Conservation (phyloP, 2,113 vertebrate species). For the Sminthopsis crassicaudata region DNA sequence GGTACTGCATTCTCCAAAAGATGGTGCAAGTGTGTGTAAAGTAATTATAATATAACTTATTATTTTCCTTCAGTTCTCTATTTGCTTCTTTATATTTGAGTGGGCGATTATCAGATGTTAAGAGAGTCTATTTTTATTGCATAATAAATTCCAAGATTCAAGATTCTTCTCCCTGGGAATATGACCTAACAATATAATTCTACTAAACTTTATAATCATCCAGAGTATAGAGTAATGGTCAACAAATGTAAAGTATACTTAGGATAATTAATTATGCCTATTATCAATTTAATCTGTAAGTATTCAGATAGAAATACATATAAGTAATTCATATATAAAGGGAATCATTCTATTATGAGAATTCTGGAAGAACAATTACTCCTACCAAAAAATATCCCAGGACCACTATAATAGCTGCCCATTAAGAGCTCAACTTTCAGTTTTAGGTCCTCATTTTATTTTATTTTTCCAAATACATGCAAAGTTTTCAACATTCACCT, state of each 20-base stretch:
- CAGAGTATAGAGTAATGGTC: not conserved
- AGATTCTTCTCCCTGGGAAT: not conserved
- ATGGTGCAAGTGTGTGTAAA: not conserved
- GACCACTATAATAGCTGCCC: not conserved
- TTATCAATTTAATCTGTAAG: not conserved
- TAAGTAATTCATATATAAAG: not conserved
- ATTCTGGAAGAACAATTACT: not conserved
- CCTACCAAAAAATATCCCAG: not conserved
- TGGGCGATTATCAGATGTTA: not conserved
- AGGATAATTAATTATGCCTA: not conserved
- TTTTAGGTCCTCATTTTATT: too few species aligned
- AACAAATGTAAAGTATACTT: not conserved
- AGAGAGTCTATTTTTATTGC: slow-evolving; percentile 8
- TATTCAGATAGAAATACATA: not conserved
- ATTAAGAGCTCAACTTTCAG: not conserved
- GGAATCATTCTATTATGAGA: not conserved
- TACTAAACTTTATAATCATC: slow-evolving; percentile 1
- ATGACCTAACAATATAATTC: not conserved
- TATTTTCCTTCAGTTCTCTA: not conserved
- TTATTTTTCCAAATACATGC: too few species aligned
- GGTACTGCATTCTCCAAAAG: not conserved
- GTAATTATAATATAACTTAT: not conserved
- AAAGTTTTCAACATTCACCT: too few species aligned
- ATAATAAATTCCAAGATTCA: not conserved
- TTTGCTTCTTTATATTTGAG: slow-evolving; percentile 46